Conservation (phyloP, 2,888 invertebrate species). For the Macaria liturata region DNA sequence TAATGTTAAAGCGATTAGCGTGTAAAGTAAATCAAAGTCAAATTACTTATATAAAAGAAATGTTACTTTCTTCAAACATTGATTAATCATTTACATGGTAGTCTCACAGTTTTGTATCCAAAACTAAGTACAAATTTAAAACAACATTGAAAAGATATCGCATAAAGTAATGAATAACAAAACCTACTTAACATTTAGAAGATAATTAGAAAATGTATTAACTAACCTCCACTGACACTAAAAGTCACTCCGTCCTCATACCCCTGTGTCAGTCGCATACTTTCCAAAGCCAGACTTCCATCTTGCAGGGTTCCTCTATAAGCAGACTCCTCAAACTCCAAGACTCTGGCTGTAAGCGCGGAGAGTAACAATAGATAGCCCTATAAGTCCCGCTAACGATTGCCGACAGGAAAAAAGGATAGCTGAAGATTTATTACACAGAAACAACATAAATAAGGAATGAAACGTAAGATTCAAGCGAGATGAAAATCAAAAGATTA, state of each 20-base stretch:
- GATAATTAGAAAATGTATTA: not conserved
- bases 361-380: slow-evolving; percentile 29
- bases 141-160: too few species aligned
- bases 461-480: slow-evolving; percentile 16
- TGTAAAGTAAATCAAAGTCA: not conserved
- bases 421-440: slow-evolving; percentile 28
- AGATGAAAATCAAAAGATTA: slow-evolving; percentile 4
- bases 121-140: too few species aligned
- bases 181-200: too few species aligned
- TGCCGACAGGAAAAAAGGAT: slow-evolving; percentile 20
- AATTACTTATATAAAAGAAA: not conserved
- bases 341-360: slow-evolving; percentile 54
- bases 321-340: slow-evolving; percentile 53
- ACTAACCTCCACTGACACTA: slow-evolving; percentile 58
- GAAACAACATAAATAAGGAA: slow-evolving; percentile 20
- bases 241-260: slow-evolving; percentile 52
- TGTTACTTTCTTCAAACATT: not conserved
- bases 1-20: not conserved
- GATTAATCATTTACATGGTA: not conserved
- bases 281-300: slow-evolving; percentile 41
- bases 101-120: too few species aligned
- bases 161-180: too few species aligned
- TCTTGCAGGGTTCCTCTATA: slow-evolving; percentile 57
- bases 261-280: slow-evolving; percentile 49
- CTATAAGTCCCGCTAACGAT: slow-evolving; percentile 26